phyloP scores from a whole-genome alignment of 2,797 vertebrate genomes.

The Clarias platycephalus region DNA sequence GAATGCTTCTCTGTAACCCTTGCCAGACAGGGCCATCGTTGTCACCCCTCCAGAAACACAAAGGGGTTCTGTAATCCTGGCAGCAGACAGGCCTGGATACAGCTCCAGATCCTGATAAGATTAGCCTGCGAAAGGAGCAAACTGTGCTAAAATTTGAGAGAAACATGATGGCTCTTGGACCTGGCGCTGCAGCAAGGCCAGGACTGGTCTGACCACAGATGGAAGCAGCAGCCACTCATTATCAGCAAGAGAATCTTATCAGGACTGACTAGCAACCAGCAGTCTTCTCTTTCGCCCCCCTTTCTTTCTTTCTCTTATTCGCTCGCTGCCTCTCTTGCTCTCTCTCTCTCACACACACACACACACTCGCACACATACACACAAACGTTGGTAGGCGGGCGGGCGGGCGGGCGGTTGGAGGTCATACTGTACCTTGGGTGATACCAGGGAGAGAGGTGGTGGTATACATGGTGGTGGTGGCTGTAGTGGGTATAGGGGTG shows the following conservation, averaged over 20 bases:
- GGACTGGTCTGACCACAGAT: constrained; percentile 44
- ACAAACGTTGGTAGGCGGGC: constrained; percentile 45
- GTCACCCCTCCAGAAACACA: constrained; percentile 59
- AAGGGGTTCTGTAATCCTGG: constrained; percentile 58
- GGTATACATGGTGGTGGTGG: constrained; percentile 76
- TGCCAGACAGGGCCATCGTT: constrained; percentile 44
- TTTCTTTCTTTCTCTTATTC: constrained; percentile 24
- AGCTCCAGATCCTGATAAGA: constrained; percentile 62
- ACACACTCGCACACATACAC: constrained; percentile 10
- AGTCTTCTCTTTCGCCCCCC: constrained; percentile 15
- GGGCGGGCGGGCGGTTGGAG: constrained; percentile 74
- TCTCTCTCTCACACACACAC: constrained; percentile 28
- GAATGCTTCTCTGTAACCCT: constrained; percentile 39
- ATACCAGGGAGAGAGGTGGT: constrained; percentile 80
- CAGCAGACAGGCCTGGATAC: constrained; percentile 57
- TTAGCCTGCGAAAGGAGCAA: constrained; percentile 51
- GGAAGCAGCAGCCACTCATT: constrained; percentile 52
- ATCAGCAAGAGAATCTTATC: constrained; percentile 60
- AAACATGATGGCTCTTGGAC: constrained; percentile 48
- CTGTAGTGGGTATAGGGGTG: constrained; percentile 94
- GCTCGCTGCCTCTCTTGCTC: constrained; percentile 4
- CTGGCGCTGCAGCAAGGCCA: constrained; percentile 35
- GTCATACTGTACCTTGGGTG: constrained; percentile 83
- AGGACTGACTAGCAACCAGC: constrained; percentile 51
- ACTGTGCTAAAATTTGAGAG: constrained; percentile 47